A percentile compares a stretch with the other conserved stretches of the same genome.
Conservation (phyloP, 2,888 invertebrate species). For the Dolomedes plantarius region DNA sequence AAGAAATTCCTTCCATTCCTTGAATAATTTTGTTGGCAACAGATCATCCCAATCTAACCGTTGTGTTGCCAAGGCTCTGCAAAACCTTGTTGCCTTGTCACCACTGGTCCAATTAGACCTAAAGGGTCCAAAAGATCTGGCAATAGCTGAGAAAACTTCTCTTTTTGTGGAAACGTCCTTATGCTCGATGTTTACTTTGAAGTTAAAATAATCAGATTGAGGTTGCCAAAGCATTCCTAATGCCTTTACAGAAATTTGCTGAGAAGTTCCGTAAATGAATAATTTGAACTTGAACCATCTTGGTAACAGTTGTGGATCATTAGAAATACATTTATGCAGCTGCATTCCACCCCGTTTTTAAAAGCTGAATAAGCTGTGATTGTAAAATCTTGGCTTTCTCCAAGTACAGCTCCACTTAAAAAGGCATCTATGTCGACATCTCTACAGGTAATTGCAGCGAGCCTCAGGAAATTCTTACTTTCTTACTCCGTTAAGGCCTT, state of each 20-base stretch:
- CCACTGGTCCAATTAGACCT: not conserved
- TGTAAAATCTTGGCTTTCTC: not conserved
- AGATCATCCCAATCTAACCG: not conserved
- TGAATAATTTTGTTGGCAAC: not conserved
- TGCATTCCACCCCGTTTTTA: not conserved
- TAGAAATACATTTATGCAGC: not conserved
- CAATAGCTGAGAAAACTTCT: constrained; percentile 2
- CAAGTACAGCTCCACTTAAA: not conserved
- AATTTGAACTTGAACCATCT: not conserved
- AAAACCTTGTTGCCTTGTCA: constrained; percentile 4
- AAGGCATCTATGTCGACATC: not conserved
- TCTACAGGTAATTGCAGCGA: not conserved
- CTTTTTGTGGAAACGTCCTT: not conserved
- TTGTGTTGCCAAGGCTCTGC: not conserved
- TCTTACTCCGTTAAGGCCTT: no score
- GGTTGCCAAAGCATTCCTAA: not conserved
- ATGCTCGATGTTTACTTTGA: not conserved
- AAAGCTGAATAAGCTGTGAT: not conserved
- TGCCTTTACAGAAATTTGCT: not conserved
- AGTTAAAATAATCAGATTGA: not conserved
- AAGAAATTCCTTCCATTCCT: no score
- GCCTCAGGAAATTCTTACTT: not conserved
- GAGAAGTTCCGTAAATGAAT: not conserved
- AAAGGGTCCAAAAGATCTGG: no score
- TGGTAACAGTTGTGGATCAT: not conserved